These are phyloP conservation scores for Cygnus buccinator DNA, from an alignment of 2,113 vertebrate species.

Conservation along the genomic window DNA sequence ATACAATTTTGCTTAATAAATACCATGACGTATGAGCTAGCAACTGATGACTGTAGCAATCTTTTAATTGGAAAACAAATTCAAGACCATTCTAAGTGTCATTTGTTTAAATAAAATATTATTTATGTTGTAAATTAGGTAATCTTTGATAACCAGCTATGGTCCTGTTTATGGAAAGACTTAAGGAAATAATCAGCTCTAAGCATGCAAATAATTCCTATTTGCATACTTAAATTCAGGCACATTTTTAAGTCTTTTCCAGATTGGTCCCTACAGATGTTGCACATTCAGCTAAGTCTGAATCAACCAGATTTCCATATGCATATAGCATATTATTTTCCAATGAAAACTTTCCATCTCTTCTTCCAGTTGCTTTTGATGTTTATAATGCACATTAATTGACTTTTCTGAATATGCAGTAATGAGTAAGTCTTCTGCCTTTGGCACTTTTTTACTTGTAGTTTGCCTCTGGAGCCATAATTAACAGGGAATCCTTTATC, in stretches of 20 bases:
- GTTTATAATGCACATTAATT: constrained; percentile 27
- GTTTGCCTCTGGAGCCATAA: not conserved
- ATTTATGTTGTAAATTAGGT: not conserved
- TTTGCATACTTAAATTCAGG: constrained; percentile 18
- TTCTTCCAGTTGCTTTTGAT: constrained; percentile 36
- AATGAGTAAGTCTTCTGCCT: constrained; percentile 17
- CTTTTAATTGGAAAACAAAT: not conserved
- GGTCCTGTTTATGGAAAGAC: not conserved
- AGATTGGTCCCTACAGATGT: not conserved
- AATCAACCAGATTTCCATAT: constrained; percentile 24
- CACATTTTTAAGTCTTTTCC: constrained; percentile 15
- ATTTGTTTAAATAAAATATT: not conserved
- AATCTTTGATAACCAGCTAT: not conserved
- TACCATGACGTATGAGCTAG: not conserved
- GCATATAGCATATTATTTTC: constrained; percentile 35
- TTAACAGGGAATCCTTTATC: not conserved
- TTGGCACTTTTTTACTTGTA: not conserved
- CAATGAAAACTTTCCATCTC: constrained; percentile 21
- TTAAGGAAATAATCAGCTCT: constrained; percentile 20
- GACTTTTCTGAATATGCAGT: constrained; percentile 13
- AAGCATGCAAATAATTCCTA: constrained; percentile 4
- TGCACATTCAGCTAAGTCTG: constrained; percentile 17
- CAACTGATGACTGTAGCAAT: not conserved
- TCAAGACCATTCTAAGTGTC: not conserved
- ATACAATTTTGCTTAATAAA: constrained; percentile 10